These are phyloP conservation scores for Enteromius mattozi DNA, from an alignment of 2,797 vertebrate species.

Conservation along the genomic window DNA sequence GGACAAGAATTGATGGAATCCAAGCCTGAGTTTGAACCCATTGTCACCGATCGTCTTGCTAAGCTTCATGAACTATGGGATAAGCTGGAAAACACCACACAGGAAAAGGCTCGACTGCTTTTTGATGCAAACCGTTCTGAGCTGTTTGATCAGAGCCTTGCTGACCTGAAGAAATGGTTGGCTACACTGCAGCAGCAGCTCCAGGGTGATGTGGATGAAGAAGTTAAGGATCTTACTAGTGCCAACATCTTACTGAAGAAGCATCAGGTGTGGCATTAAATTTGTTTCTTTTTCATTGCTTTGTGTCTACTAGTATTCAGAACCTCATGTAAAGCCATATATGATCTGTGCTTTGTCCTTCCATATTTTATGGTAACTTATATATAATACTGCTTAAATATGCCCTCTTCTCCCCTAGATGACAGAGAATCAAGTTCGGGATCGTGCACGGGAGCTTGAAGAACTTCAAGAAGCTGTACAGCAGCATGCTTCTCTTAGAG, in stretches of 20 bases:
- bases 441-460: slow-evolving; percentile 85
- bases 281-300: background rate
- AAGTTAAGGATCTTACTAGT: slow-evolving; percentile 89
- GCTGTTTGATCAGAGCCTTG: slow-evolving; percentile 86
- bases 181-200: slow-evolving; percentile 85
- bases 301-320: background rate
- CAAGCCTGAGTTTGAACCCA: slow-evolving; percentile 83
- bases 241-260: slow-evolving; percentile 94
- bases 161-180: slow-evolving; percentile 89
- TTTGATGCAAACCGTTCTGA: slow-evolving; percentile 91
- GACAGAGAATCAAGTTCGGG: slow-evolving; percentile 90
- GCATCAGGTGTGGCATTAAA: slow-evolving; percentile 80
- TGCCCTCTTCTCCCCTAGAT: slow-evolving; percentile 73
- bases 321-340: background rate
- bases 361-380: background rate
- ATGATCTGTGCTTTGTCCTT: background rate
- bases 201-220: slow-evolving; percentile 77
- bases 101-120: slow-evolving; percentile 86
- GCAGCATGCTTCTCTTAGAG: slow-evolving; percentile 70
- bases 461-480: slow-evolving; percentile 83
- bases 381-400: background rate
- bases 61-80: slow-evolving; percentile 87
- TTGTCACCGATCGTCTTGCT: slow-evolving; percentile 80
- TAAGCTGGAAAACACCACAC: slow-evolving; percentile 81
- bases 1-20: slow-evolving; percentile 84